A percentile compares a stretch with the other conserved stretches of the same genome.
phyloP scores from a whole-genome alignment of 2,797 vertebrate genomes.

The Amphiprion clarkii region DNA sequence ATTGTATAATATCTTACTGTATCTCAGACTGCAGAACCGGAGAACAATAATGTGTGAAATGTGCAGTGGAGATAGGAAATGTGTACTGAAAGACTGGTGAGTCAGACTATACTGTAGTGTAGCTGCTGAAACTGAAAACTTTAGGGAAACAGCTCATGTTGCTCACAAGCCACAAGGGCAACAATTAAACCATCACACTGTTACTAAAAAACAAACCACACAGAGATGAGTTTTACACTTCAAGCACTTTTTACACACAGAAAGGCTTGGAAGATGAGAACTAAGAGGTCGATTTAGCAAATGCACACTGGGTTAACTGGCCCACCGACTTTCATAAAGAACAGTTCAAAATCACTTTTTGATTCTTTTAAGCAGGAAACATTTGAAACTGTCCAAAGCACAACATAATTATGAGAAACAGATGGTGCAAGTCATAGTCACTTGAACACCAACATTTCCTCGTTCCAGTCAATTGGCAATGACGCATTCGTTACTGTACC shows the following conservation, averaged over 20 bases:
- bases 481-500: conserved; percentile 13
- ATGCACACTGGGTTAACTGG: neutral
- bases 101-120: too few species aligned
- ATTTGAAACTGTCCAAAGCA: conserved; percentile 29
- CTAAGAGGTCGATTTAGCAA: neutral
- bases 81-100: too few species aligned
- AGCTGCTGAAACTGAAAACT: too few species aligned
- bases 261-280: neutral
- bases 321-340: neutral
- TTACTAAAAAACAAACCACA: neutral
- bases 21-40: too few species aligned
- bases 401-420: conserved; percentile 36
- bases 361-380: neutral
- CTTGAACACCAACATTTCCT: conserved; percentile 15
- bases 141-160: neutral
- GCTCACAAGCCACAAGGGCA: too few species aligned
- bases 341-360: conserved; percentile 1
- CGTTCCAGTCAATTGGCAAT: conserved; percentile 21
- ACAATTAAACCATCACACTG: neutral
- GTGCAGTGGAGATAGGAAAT: too few species aligned
- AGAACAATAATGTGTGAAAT: too few species aligned
- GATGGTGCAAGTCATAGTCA: conserved; percentile 23
- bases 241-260: neutral
- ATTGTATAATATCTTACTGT: too few species aligned
- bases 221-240: neutral